Base-by-base conservation (phyloP, 2,113 vertebrate genomes). In the Rattus rattus region DNA sequence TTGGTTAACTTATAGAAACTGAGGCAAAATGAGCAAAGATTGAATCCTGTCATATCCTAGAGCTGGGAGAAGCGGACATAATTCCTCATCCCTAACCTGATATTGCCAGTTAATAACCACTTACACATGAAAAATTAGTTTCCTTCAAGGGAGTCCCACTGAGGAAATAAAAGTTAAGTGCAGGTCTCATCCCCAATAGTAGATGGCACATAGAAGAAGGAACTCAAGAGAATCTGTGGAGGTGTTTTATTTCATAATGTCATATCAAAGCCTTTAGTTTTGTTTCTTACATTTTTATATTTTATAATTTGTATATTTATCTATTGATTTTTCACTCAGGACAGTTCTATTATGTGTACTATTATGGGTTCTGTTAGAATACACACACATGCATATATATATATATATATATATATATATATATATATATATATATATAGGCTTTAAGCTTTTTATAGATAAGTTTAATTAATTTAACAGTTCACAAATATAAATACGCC, bases 401-500 rank as follows among this genome's bases (percentile, higher is more conserved):
- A 30, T 77, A 49, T 72, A 72, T 39, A 39, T 73, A 17, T n/a
- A 17, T n/a, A 24, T n/a, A 7, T n/a, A 7, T 72, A 16, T 72
- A 19, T 47, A 7, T 47, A 7, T 75, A 22, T 39, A 13, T 76
- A 12, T 47, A 24, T 47, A 28, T 47, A 43, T 10, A 0, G 4
- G 20, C 43, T 33, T 84, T 43, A 59, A 61, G 56, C 61, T 39
- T 84, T 84, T 1, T 43, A 43, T 28, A 8, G 85, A 98, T 96
- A 92, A 79, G 5, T 49, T 52, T 13, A 85, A 97, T 96, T 61
- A 97, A 98, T 97, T 94, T 97, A 97, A 97, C 98, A 90, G 97
- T 54, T 93, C 7, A 98, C 95, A 96, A 96, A 96, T 98, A 98
- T 97, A 97, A 98, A 98, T 97, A 97, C 30, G 96, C 54, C 97